Evolutionary conservation across 1,140 invertebrate genomes (phyloP), one percentile per base, ranked within the genome.

Genomic region (Pissodes strobi): DNA sequence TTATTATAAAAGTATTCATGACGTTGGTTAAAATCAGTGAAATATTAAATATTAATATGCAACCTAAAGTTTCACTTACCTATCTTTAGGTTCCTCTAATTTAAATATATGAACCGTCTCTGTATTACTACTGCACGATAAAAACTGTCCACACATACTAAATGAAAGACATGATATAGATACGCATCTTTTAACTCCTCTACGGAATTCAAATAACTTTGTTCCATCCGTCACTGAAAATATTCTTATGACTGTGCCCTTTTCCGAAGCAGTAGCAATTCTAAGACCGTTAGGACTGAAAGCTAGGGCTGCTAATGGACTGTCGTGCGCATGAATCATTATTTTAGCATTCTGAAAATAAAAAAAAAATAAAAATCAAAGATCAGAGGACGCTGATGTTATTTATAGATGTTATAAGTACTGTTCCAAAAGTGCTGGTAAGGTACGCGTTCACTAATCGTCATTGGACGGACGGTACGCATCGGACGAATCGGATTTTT

Each of bases 41-140:
- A n/a, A n/a, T n/a, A n/a, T n/a, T n/a, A n/a, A n/a, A n/a, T n/a
- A n/a, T n/a, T n/a, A n/a, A n/a, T n/a, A n/a, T n/a, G n/a, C n/a
- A n/a, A n/a, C n/a, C n/a, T n/a, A n/a, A n/a, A n/a, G n/a, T 23
- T 13, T 13, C 18, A 48, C 82, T 77, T 79, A 91, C 89, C 82
- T 82, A 71, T 90, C 86, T 74, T 86, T 88, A 5, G 84, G 81
- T 70, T 86, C 86, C 75, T 93, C 91, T 69, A 99, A 81, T 78
- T 93, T 93, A 80, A 99, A 99, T 69, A 99, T 90, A 81, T 99
- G 97, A 69, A 99, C 93, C 19, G 97, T 99, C 85, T 99, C 97
- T 10, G 97, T 98, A 80, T 99, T 99, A 72, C 93, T 97, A 53
- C 95, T 96, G 69, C 92, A 93, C 70, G 91, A 92, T 48, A 99